Percentiles rank a stretch among this genome's conserved stretches.
phyloP scores from a whole-genome alignment of 2,113 vertebrate species.

The Rhegmatorhina hoffmannsi region DNA sequence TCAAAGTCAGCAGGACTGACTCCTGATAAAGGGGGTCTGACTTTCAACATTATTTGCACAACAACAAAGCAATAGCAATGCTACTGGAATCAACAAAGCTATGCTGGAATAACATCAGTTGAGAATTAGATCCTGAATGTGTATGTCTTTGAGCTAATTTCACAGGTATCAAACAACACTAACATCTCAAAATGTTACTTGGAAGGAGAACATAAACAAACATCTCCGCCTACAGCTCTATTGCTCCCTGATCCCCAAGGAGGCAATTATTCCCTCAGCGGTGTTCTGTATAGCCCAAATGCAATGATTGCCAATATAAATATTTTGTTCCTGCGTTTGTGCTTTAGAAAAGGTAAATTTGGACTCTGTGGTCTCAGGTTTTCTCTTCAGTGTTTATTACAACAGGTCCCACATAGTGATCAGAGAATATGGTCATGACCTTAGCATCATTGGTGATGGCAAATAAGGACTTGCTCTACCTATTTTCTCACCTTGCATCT shows the following conservation, averaged over 20 bases:
- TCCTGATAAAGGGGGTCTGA: neutral
- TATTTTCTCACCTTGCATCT: neutral
- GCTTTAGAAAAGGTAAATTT: neutral
- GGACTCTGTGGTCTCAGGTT: neutral
- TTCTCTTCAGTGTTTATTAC: neutral
- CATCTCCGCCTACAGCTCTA: neutral
- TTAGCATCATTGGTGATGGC: neutral
- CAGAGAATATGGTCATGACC: neutral
- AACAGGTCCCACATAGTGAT: neutral
- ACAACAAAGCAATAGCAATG: neutral
- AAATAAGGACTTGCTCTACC: neutral
- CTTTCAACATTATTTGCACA: neutral
- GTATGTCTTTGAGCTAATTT: neutral
- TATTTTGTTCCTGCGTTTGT: neutral
- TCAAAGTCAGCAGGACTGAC: neutral
- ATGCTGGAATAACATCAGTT: neutral
- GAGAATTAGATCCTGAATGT: neutral
- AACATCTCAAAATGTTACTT: neutral
- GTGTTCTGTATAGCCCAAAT: neutral
- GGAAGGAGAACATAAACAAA: conserved; percentile 9
- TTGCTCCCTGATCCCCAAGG: neutral
- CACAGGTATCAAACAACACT: neutral
- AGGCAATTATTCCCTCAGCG: neutral
- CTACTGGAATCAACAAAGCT: neutral
- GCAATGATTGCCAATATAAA: neutral